These are phyloP conservation scores for Cyrtorhinus lividipennis DNA, from an alignment of 1,140 invertebrate species.

Conservation along the genomic window DNA sequence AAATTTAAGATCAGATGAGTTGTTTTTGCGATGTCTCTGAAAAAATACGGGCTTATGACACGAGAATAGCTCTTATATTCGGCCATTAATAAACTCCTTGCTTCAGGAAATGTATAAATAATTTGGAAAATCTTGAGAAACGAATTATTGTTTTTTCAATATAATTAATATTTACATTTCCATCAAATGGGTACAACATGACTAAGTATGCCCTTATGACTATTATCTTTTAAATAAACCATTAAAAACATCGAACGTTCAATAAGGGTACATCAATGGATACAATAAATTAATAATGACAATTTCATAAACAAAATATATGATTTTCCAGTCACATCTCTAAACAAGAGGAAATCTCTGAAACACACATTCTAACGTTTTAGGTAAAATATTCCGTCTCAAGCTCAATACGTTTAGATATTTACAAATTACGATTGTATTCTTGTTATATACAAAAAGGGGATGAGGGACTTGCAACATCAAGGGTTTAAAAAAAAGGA, in stretches of 20 bases:
- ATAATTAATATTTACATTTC: not conserved
- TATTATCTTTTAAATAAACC: too few species aligned
- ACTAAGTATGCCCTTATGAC: too few species aligned
- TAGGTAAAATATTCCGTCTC: not conserved
- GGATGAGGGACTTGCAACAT: too few species aligned
- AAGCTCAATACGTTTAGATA: conserved; percentile 5
- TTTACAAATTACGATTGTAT: not conserved
- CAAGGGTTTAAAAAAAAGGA: too few species aligned
- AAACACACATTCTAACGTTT: conserved; percentile 2
- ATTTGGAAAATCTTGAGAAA: not conserved
- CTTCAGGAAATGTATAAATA: too few species aligned
- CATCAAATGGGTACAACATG: not conserved
- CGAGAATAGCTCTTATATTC: too few species aligned
- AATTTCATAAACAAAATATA: not conserved
- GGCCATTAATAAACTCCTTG: too few species aligned
- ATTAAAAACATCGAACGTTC: too few species aligned
- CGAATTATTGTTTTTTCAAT: not conserved
- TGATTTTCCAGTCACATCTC: not conserved
- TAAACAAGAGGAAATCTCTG: not conserved
- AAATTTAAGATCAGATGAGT: too few species aligned
- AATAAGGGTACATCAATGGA: not conserved
- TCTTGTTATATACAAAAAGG: too few species aligned
- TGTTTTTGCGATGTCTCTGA: too few species aligned
- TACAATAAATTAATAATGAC: not conserved
- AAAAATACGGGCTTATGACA: too few species aligned